These are phyloP conservation scores for Gari tellinella DNA, from an alignment of 2,888 invertebrate genomes.

Conservation along the genomic window DNA sequence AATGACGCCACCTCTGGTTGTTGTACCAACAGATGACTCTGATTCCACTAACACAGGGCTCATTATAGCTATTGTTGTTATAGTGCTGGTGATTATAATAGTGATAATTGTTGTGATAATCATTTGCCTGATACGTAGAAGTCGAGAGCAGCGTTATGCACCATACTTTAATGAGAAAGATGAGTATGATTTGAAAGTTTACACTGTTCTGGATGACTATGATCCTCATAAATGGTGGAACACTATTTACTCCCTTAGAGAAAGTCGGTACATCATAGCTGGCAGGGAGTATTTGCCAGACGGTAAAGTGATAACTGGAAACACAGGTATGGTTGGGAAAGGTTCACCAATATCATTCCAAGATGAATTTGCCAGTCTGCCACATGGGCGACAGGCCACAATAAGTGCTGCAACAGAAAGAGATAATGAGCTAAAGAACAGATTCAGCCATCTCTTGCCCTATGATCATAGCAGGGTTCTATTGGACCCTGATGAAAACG, in stretches of 20 bases:
- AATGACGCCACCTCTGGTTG: constrained; percentile 7
- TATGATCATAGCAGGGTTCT: constrained; percentile 82
- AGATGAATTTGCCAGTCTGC: constrained; percentile 81
- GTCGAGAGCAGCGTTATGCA: constrained; percentile 40
- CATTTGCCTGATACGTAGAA: constrained; percentile 61
- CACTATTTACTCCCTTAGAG: constrained; percentile 64
- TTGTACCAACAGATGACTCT: constrained; percentile 1
- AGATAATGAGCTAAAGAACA: constrained; percentile 76
- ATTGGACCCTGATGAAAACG: constrained; percentile 66
- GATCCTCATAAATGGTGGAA: constrained; percentile 77
- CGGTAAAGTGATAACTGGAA: constrained; percentile 50
- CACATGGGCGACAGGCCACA: constrained; percentile 66
- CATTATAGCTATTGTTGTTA: constrained; percentile 66
- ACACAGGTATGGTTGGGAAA: constrained; percentile 14
- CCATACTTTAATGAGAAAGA: constrained; percentile 55
- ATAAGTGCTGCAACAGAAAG: constrained; percentile 67
- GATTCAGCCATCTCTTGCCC: constrained; percentile 81
- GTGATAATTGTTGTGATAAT: constrained; percentile 66
- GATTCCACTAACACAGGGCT: constrained; percentile 43
- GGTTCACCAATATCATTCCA: constrained; percentile 68
- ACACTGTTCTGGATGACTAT: constrained; percentile 62
- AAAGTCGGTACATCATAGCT: constrained; percentile 72
- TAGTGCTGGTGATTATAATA: constrained; percentile 63
- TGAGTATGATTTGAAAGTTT: constrained; percentile 54
- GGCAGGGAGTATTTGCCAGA: constrained; percentile 68